Percentiles rank a stretch among this genome's conserved stretches.
Conservation (phyloP, 2,113 vertebrate genomes). For the Eupsittula cactorum region DNA sequence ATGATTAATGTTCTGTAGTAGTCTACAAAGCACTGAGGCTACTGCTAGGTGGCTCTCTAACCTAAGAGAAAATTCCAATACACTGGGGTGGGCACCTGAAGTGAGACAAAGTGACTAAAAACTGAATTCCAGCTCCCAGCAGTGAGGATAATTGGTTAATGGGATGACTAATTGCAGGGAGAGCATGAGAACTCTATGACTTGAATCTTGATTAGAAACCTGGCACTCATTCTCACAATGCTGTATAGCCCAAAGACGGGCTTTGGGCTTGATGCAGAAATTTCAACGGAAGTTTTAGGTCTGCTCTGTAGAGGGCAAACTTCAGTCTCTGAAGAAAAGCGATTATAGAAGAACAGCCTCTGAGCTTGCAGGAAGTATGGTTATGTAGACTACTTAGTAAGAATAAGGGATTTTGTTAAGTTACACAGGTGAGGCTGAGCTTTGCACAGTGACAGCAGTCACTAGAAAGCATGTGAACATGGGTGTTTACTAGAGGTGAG, state of each 20-base stretch:
- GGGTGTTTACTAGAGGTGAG: neutral
- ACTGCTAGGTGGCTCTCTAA: conserved; percentile 49
- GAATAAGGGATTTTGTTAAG: neutral
- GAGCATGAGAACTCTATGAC: neutral
- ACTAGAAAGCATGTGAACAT: fast-evolving
- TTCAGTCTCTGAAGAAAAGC: neutral
- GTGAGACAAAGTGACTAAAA: neutral
- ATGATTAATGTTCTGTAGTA: neutral
- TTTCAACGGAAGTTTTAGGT: neutral
- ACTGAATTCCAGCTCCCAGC: neutral
- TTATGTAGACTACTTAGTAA: neutral
- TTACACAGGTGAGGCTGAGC: neutral
- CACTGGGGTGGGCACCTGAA: neutral
- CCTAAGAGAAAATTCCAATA: neutral
- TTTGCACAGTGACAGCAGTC: neutral
- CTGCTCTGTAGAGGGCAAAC: neutral
- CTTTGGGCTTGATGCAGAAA: neutral
- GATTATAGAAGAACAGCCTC: fast-evolving
- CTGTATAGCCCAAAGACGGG: neutral
- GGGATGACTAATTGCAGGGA: conserved; percentile 23
- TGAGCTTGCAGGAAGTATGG: neutral
- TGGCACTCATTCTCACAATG: neutral
- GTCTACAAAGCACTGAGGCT: neutral
- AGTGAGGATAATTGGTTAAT: conserved; percentile 35
- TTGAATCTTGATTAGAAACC: conserved; percentile 34